A percentile compares a stretch with the other conserved stretches of the same genome.
These are phyloP conservation scores for Drosophila prolongata DNA, from an alignment of 2,888 invertebrate species.

Conservation along the genomic window DNA sequence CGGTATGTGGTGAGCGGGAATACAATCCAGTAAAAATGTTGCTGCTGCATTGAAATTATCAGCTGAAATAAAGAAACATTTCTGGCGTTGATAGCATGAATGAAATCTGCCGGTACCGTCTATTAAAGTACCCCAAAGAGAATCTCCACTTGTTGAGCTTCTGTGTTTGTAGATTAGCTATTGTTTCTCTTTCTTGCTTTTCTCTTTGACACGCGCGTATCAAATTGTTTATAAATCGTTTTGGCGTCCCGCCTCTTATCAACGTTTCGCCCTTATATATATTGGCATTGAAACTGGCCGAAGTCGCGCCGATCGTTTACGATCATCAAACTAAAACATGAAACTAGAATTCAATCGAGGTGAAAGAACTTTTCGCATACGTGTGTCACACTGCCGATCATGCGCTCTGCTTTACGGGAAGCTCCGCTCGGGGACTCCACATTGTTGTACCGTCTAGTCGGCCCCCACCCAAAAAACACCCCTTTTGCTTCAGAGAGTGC, in stretches of 20 bases:
- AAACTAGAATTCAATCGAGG: constrained; percentile 33
- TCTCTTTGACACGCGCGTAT: constrained; percentile 37
- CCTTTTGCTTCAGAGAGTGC: constrained; percentile 41
- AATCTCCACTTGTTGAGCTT: constrained; percentile 24
- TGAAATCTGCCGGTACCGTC: constrained; percentile 14
- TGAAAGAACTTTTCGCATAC: constrained; percentile 55
- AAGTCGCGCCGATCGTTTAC: constrained; percentile 3
- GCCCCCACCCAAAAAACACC: background rate
- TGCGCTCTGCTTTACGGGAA: constrained; percentile 11
- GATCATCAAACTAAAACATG: constrained; percentile 19
- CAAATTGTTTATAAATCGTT: constrained; percentile 44
- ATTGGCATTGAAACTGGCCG: constrained; percentile 58
- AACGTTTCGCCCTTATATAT: constrained; percentile 51
- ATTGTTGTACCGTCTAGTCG: background rate
- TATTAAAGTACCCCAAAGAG: constrained; percentile 3
- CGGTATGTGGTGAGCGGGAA: constrained; percentile 45
- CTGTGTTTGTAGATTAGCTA: constrained; percentile 2
- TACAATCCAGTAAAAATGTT: constrained; percentile 40
- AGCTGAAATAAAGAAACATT: constrained; percentile 1
- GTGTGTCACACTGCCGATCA: constrained; percentile 48
- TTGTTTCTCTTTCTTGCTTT: background rate
- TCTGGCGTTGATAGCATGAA: constrained; percentile 10
- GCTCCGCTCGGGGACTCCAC: constrained; percentile 4
- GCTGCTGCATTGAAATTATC: constrained; percentile 20
- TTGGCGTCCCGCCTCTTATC: constrained; percentile 54